phyloP scores from a whole-genome alignment of 2,797 vertebrate species.

The Muscicapa striata region DNA sequence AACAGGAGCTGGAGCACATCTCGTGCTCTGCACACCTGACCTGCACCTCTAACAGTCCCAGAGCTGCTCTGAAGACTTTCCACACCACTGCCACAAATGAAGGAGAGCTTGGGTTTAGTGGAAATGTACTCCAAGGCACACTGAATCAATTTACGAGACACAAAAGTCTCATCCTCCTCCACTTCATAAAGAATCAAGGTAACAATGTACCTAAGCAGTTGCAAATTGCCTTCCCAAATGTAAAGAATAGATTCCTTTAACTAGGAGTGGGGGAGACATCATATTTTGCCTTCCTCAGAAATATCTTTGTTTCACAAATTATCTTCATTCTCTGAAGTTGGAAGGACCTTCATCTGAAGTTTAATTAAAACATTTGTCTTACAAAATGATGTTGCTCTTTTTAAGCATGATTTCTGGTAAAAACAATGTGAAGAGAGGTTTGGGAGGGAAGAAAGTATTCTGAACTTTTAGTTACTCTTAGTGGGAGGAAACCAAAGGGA shows the following conservation, averaged over 20 bases:
- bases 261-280: not conserved
- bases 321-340: not conserved
- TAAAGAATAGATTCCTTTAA: not conserved
- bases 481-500: not conserved
- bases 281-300: not conserved
- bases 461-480: not conserved
- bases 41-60: not conserved
- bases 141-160: not conserved
- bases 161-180: not conserved
- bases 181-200: not conserved
- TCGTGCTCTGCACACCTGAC: not conserved
- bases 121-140: rapidly evolving
- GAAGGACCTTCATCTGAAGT: not conserved
- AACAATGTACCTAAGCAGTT: not conserved
- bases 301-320: not conserved
- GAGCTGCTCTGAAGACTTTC: not conserved
- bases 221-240: not conserved
- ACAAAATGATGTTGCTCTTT: not conserved
- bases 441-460: not conserved
- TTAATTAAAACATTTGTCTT: not conserved
- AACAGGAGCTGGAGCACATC: not conserved
- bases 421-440: not conserved
- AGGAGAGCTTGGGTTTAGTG: not conserved
- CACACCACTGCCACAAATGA: not conserved
- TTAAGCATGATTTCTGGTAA: not conserved